phyloP scores from a whole-genome alignment of 2,113 vertebrate species.

The Pseudopipra pipra region DNA sequence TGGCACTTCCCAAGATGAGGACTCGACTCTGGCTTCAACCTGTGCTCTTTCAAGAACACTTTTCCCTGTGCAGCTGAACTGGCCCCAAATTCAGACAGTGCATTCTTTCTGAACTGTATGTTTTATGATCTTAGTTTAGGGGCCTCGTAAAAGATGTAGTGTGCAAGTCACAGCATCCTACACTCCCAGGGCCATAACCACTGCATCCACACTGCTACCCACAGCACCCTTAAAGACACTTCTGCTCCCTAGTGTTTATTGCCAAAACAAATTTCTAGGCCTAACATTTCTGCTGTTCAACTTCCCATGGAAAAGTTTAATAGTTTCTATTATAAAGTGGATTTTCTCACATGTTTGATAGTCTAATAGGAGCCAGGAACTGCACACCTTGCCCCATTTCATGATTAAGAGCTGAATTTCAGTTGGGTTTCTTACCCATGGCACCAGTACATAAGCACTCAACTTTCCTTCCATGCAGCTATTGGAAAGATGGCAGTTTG shows the following conservation, averaged over 20 bases:
- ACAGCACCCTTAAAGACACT: constrained; percentile 8
- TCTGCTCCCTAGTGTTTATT: neutral
- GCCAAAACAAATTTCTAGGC: constrained; percentile 39
- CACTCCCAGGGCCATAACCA: constrained; percentile 5
- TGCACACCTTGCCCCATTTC: neutral
- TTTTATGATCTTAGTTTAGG: constrained; percentile 36
- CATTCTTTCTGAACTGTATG: constrained; percentile 22
- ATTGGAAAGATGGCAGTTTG: neutral
- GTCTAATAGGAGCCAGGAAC: neutral
- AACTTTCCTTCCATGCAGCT: neutral
- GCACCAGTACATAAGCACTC: neutral
- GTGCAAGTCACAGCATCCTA: constrained; percentile 24
- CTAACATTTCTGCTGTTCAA: constrained; percentile 6
- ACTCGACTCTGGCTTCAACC: constrained; percentile 14
- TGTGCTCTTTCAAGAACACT: constrained; percentile 32
- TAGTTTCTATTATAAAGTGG: neutral
- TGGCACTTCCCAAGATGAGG: constrained; percentile 7
- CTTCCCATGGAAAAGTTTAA: constrained; percentile 50
- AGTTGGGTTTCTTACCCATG: neutral
- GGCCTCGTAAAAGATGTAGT: constrained; percentile 29
- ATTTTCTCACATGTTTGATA: constrained; percentile 4
- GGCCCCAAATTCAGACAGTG: neutral
- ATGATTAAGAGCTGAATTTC: neutral
- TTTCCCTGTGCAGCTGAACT: neutral
- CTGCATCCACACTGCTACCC: neutral